Evolutionary conservation across 2,113 vertebrate species (phyloP).

Genomic region (Odontesthes bonariensis): DNA sequence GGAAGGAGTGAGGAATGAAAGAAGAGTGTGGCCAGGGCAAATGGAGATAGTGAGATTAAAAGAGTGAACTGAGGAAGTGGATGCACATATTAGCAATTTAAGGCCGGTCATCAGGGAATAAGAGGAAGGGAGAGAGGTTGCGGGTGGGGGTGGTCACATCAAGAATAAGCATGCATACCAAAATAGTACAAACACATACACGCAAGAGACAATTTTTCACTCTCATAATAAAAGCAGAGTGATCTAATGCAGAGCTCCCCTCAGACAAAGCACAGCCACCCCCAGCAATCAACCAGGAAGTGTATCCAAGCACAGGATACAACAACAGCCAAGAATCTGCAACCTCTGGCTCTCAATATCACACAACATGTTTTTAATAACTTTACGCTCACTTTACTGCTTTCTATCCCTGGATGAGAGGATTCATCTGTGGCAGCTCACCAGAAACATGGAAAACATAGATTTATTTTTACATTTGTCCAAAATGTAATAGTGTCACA

Average conservation of each 20-base stretch:
- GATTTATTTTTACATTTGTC: neutral
- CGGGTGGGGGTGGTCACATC: neutral
- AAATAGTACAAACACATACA: slow-evolving; percentile 1
- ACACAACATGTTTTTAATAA: slow-evolving; percentile 9
- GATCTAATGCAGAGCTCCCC: slow-evolving; percentile 61
- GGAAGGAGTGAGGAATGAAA: slow-evolving; percentile 20
- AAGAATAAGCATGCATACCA: slow-evolving; percentile 30
- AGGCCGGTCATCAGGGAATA: slow-evolving; percentile 28
- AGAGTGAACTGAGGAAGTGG: slow-evolving; percentile 42
- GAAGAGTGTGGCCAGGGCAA: slow-evolving; percentile 10
- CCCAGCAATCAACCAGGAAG: slow-evolving; percentile 59
- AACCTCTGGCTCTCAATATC: slow-evolving; percentile 19
- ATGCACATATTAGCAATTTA: slow-evolving; percentile 57
- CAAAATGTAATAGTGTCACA: too few relatives aligned
- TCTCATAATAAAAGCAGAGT: slow-evolving; percentile 53
- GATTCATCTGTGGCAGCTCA: too few relatives aligned
- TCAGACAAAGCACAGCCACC: slow-evolving; percentile 52
- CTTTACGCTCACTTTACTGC: neutral
- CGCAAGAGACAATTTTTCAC: slow-evolving; percentile 6
- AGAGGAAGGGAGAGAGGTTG: neutral
- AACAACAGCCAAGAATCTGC: slow-evolving; percentile 48
- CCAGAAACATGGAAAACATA: neutral
- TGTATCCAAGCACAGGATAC: slow-evolving; percentile 49
- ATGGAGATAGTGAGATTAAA: slow-evolving; percentile 57
- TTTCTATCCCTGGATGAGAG: neutral